Evolutionary conservation across 1,140 invertebrate species (phyloP), one percentile per base, ranked within the genome.

Genomic region (Anastrepha ludens): DNA sequence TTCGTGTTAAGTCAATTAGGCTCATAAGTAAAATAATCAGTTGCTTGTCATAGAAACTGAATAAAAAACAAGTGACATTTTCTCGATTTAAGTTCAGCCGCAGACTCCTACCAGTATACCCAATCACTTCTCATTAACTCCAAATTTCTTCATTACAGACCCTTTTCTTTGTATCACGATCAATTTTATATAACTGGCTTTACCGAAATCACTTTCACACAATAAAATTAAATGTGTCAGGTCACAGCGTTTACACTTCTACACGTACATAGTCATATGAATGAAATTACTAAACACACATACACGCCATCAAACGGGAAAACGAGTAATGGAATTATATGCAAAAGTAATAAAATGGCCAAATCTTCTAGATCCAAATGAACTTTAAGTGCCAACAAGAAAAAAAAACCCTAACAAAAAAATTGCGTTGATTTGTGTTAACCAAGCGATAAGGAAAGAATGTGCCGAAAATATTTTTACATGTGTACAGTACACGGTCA

Each of bases 221-320:
- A 81, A 81, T 81, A 55, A 81, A 81, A 81, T 20, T 20, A 29
- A 81, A 81, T 81, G 74, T 55, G 74, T 44, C 74, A 81, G 74
- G 5, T 55, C 9, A 17, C 8, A 29, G n/a, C n/a, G 47, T 20
- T 29, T 67, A 4, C 11, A 67, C 29, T 29, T n/a, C 5, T 17
- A 62, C 11, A 74, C 44, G 20, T 81, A 29, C 4, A 17, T 58
- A 11, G 13, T 20, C 17, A 81, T 81, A 9, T 55, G 17, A 0
- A 2, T 29, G 29, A 29, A 29, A 29, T 29, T 29, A 29, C 29
- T 58, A 81, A 7, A n/a, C n/a, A 62, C 4, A 62, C 60, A 62
- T 3, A 62, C 4, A 11, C 50, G 1, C 50, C 8, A 17, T 4
- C 60, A n/a, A 62, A 62, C 60, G 5, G 60, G n/a, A 9, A 62